phyloP scores from a whole-genome alignment of 2,888 invertebrate genomes.

The Eilema sororculum region DNA sequence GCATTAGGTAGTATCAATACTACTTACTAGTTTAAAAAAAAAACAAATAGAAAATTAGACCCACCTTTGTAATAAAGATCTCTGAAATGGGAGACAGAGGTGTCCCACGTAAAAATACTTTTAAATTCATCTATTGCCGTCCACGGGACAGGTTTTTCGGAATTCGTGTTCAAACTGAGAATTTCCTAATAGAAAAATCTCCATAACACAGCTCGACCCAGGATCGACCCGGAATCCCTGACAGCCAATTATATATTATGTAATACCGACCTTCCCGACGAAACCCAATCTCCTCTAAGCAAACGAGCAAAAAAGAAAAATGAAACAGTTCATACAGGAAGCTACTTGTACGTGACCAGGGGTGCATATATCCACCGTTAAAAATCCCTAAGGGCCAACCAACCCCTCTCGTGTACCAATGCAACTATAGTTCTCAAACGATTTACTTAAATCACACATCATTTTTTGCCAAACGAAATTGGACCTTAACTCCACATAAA shows the following conservation, averaged over 20 bases:
- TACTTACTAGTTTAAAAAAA: background rate
- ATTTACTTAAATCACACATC: slow-evolving; percentile 43
- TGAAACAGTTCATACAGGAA: slow-evolving; percentile 82
- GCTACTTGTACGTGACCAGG: slow-evolving; percentile 84
- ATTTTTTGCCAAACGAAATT: slow-evolving; percentile 26
- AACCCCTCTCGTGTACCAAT: slow-evolving; percentile 34
- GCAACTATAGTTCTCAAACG: slow-evolving; percentile 44
- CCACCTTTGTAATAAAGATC: background rate
- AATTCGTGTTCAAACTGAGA: background rate
- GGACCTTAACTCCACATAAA: slow-evolving; percentile 19
- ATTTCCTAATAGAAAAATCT: background rate
- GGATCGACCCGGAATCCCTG: background rate
- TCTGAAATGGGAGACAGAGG: background rate
- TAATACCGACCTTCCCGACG: slow-evolving; percentile 7
- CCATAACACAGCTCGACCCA: background rate
- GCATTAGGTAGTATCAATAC: background rate
- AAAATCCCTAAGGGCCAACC: slow-evolving; percentile 76
- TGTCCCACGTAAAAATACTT: background rate
- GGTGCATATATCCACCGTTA: slow-evolving; percentile 84
- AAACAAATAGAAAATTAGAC: background rate
- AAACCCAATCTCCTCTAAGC: slow-evolving; percentile 53
- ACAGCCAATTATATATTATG: background rate
- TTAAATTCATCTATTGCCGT: background rate
- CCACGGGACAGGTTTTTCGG: background rate
- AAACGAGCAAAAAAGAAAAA: slow-evolving; percentile 70